phyloP scores from a whole-genome alignment of 37 sponge, comb jelly and placozoan genomes.

The Aplysina aerophoba region DNA sequence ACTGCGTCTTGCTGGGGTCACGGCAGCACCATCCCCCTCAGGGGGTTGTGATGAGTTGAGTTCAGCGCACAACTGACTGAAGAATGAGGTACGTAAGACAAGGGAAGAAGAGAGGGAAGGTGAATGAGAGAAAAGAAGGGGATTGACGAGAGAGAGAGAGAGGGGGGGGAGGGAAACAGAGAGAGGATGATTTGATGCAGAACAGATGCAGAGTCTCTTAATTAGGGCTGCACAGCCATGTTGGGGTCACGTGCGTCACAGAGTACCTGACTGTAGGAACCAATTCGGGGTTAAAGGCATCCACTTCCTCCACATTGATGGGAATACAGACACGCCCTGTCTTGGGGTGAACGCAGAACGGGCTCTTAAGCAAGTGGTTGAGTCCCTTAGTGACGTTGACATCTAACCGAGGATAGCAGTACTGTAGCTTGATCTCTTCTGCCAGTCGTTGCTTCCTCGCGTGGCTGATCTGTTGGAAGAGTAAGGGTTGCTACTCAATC shows the following conservation, averaged over 20 bases:
- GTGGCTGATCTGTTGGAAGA: background rate
- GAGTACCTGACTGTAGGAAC: slow-evolving; percentile 88
- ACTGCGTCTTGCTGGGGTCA: slow-evolving; percentile 20
- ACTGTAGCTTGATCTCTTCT: slow-evolving; percentile 86
- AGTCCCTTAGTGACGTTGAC: slow-evolving; percentile 96
- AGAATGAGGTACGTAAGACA: background rate
- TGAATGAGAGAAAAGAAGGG: background rate
- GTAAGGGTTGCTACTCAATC: background rate
- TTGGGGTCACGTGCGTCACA: no score
- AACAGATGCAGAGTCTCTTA: no score
- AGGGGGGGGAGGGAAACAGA: background rate
- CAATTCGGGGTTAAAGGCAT: slow-evolving; percentile 81
- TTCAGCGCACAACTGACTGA: slow-evolving; percentile 56
- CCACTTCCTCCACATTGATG: slow-evolving; percentile 65
- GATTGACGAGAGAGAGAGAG: background rate
- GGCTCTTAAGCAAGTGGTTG: slow-evolving; percentile 98
- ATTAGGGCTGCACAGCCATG: no score
- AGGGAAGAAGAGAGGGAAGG: background rate
- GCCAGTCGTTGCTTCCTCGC: background rate
- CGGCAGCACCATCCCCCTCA: background rate
- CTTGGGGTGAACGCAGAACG: slow-evolving; percentile 97
- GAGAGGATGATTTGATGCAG: no score
- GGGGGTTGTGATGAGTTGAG: slow-evolving; percentile 20
- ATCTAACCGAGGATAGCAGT: slow-evolving; percentile 92
- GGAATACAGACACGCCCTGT: slow-evolving; percentile 98